phyloP scores from a whole-genome alignment of 1,140 invertebrate genomes.

The Caenorhabditis tropicalis region DNA sequence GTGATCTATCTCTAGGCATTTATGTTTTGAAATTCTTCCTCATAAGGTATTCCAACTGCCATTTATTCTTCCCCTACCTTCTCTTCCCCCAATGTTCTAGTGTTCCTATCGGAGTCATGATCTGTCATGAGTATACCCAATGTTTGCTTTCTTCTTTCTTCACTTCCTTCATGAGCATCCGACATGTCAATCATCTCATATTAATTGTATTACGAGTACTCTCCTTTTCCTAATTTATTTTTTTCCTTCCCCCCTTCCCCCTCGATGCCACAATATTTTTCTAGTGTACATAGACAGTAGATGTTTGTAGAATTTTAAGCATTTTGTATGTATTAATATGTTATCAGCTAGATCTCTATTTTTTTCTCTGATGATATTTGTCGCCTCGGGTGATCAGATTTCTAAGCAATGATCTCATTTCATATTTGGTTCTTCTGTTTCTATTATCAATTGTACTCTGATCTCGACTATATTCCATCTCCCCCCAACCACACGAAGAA shows the following conservation, averaged over 20 bases:
- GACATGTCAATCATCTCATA: background rate
- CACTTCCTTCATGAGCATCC: background rate
- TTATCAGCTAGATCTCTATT: background rate
- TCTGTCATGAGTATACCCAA: background rate
- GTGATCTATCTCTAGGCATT: constrained; percentile 15
- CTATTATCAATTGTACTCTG: background rate
- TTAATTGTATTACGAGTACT: background rate
- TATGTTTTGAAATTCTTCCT: background rate
- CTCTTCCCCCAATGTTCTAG: background rate
- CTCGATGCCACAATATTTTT: background rate
- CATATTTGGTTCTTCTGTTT: background rate
- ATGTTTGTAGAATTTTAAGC: background rate
- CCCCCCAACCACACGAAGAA: constrained; percentile 1
- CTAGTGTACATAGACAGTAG: background rate
- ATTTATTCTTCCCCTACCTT: background rate
- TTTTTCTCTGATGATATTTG: background rate
- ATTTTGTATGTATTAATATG: constrained; percentile 4
- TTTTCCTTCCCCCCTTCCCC: background rate
- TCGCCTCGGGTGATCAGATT: background rate
- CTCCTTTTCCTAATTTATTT: background rate
- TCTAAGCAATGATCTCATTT: constrained; percentile 17
- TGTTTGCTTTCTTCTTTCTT: background rate
- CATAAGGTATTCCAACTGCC: background rate
- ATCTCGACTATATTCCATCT: background rate
- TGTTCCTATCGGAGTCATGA: background rate